Evolutionary conservation across 2,797 vertebrate species (phyloP).

Genomic region (Aythya fuligula): DNA sequence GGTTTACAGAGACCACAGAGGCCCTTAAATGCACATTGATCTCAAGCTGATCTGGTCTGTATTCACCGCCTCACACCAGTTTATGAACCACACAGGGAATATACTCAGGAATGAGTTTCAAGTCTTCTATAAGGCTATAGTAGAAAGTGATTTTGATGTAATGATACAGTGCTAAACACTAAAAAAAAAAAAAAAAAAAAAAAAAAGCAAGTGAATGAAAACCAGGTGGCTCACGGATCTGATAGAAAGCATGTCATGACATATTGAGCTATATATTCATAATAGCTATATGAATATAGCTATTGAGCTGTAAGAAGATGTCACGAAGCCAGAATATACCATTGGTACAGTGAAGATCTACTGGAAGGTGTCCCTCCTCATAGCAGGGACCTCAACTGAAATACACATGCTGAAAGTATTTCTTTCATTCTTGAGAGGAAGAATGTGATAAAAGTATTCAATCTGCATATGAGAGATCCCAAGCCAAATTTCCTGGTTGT

Average conservation of each 20-base stretch:
- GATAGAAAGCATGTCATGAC: too few relatives aligned
- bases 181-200: neutral
- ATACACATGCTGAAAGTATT: neutral
- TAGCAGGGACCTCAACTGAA: neutral
- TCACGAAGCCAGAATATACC: too few relatives aligned
- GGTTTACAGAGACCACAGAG: too few relatives aligned
- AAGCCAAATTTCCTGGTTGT: neutral
- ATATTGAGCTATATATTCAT: too few relatives aligned
- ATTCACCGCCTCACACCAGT: neutral
- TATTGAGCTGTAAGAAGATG: too few relatives aligned
- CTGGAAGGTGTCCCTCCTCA: too few relatives aligned
- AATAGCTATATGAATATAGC: too few relatives aligned
- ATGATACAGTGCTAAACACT: neutral
- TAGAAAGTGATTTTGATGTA: neutral
- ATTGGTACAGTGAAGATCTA: too few relatives aligned
- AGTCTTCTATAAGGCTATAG: neutral
- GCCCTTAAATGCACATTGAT: too few relatives aligned
- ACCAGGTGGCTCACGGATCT: neutral
- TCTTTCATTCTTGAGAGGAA: neutral
- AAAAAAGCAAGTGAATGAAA: slow-evolving; percentile 38
- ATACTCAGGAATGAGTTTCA: neutral
- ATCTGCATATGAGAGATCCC: neutral
- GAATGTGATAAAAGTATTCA: neutral
- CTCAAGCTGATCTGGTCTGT: neutral
- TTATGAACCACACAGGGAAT: neutral